Conservation (phyloP, 2,113 vertebrate species). For the Reinhardtius hippoglossoides region DNA sequence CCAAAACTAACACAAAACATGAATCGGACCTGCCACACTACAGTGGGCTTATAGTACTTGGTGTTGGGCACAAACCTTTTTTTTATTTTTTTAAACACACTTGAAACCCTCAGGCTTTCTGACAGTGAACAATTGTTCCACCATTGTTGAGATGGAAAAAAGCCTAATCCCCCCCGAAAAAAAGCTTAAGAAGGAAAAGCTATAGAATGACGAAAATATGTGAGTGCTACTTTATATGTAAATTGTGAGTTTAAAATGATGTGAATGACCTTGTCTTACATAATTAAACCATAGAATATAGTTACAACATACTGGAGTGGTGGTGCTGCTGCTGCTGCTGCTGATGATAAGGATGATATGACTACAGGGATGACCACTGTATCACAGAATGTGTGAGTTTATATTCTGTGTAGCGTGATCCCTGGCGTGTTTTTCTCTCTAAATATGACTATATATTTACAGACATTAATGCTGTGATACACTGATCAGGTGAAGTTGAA, state of each 20-base stretch:
- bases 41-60: conserved; percentile 20
- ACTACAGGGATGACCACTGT: too few relatives aligned
- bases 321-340: too few relatives aligned
- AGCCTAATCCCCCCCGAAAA: too few relatives aligned
- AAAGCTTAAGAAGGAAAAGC: background rate
- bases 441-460: too few relatives aligned
- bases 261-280: too few relatives aligned
- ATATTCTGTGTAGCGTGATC: too few relatives aligned
- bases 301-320: background rate
- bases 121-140: conserved; percentile 6
- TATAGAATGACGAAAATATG: background rate
- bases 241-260: background rate
- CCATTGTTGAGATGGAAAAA: background rate
- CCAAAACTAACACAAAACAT: conserved; percentile 55
- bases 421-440: too few relatives aligned
- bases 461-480: background rate
- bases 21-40: conserved; percentile 36
- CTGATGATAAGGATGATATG: too few relatives aligned
- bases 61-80: background rate
- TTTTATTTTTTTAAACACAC: background rate
- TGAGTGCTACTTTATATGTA: background rate
- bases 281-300: background rate
- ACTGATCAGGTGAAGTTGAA: background rate
- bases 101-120: conserved; percentile 1
- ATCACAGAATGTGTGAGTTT: too few relatives aligned